Evolutionary conservation across 2,888 invertebrate species (phyloP).

Genomic region (Ophion costatus): DNA sequence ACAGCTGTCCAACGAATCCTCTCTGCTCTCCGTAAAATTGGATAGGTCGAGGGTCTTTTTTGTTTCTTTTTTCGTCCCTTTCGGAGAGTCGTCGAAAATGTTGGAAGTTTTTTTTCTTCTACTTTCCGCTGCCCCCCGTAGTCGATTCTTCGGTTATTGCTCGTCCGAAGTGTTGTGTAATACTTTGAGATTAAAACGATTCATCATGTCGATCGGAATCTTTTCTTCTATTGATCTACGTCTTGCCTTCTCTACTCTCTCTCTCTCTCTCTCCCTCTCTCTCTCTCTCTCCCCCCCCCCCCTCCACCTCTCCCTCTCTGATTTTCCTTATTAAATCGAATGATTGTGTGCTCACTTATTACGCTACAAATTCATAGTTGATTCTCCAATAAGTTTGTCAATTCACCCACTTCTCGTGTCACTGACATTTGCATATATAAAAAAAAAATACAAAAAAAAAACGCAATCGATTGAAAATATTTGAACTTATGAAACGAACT

Average conservation of each 20-base stretch:
- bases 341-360: neutral
- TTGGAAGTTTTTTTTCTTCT: neutral
- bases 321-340: neutral
- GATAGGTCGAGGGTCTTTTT: neutral
- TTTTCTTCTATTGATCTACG: neutral
- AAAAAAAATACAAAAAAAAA: conserved; percentile 1
- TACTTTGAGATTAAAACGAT: neutral
- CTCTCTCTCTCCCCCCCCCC: neutral
- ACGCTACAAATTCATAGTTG: neutral
- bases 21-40: neutral
- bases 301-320: neutral
- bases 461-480: conserved; percentile 41
- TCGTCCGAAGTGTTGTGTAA: neutral
- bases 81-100: neutral
- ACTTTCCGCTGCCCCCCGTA: neutral
- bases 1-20: no score
- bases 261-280: no score
- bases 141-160: neutral
- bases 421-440: neutral
- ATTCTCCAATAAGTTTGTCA: neutral
- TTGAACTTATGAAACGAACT: conserved; percentile 25
- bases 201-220: neutral
- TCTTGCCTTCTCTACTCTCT: neutral
- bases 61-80: neutral
- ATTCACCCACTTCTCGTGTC: neutral